Evolutionary conservation across 2,113 vertebrate genomes (phyloP).

Genomic region (Hydrochoerus hydrochaeris): DNA sequence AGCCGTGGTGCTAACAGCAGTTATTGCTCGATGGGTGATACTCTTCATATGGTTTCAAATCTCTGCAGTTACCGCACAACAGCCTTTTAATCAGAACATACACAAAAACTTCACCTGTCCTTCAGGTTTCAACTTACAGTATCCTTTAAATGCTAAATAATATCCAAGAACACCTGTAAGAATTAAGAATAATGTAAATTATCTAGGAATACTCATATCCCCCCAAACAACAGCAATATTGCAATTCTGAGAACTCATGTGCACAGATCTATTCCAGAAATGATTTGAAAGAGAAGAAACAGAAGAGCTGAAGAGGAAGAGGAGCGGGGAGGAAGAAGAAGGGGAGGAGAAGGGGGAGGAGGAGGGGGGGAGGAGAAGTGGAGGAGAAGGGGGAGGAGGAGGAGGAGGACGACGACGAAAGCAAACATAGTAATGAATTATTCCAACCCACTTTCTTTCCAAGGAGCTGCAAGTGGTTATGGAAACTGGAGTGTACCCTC

Average conservation of each 20-base stretch:
- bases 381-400: no score
- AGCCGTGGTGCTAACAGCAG: neutral
- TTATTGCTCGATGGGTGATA: neutral
- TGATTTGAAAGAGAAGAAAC: neutral
- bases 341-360: no score
- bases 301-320: no score
- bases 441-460: neutral
- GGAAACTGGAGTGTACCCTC: neutral
- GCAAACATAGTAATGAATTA: neutral
- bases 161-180: neutral
- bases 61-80: neutral
- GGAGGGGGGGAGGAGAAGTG: no score
- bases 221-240: neutral
- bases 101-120: neutral
- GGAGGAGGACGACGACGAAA: no score
- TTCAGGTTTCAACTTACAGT: neutral
- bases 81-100: neutral
- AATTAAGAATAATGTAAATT: neutral
- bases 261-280: neutral
- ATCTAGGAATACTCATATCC: neutral
- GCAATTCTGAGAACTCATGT: neutral
- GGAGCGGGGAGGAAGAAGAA: no score
- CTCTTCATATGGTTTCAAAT: neutral
- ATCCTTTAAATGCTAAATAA: neutral
- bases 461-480: no score